Evolutionary conservation across 1,140 invertebrate genomes (phyloP).

Genomic region (Parasteatoda tepidariorum): DNA sequence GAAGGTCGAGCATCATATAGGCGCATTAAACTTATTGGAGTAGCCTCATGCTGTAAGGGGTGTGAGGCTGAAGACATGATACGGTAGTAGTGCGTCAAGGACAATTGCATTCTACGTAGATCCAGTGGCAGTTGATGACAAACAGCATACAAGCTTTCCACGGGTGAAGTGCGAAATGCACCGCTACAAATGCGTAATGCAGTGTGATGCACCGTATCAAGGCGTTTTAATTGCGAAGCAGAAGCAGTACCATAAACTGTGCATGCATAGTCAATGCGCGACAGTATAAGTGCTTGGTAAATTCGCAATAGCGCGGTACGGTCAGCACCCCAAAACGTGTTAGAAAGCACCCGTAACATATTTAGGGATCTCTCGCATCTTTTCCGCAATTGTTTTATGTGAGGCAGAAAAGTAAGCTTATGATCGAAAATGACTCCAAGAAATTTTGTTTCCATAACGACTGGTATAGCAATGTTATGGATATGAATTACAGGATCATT

Average conservation of each 20-base stretch:
- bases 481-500: neutral
- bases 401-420: slow-evolving; percentile 5
- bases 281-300: slow-evolving; percentile 37
- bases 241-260: slow-evolving; percentile 43
- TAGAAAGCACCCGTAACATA: neutral
- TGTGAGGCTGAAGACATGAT: too few species aligned
- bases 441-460: neutral
- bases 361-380: neutral
- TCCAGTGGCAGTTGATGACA: too few species aligned
- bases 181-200: neutral
- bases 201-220: neutral
- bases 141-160: too few species aligned
- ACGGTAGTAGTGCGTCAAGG: too few species aligned
- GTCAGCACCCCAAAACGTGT: neutral
- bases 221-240: too few species aligned
- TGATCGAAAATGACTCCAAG: neutral
- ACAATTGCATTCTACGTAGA: too few species aligned
- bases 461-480: neutral
- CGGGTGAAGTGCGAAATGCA: neutral
- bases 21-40: too few species aligned
- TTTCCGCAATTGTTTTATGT: neutral
- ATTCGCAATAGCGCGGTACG: neutral
- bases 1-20: neutral
- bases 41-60: too few species aligned
- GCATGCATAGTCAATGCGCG: slow-evolving; percentile 55